Base-by-base conservation (phyloP, 1,140 invertebrate species). In the Mycetomoellerius zeteki region DNA sequence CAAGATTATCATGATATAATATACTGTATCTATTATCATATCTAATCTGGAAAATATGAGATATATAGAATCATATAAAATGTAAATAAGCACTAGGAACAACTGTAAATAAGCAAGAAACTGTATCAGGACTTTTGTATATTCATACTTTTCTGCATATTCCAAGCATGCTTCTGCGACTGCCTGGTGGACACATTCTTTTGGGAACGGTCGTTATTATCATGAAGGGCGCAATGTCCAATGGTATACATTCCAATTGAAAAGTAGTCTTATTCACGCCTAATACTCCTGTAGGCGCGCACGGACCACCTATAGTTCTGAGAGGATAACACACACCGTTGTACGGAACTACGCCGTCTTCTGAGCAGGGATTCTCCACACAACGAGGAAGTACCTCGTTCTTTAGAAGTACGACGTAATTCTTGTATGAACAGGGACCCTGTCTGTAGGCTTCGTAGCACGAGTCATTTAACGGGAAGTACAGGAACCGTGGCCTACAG, bases 401-500 rank as follows among this genome's bases (percentile, higher is more conserved):
- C 30, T 93, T 85, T 2, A 93, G 93, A 3, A 97, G 93, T n/a
- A 97, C 93, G 12, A 97, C 92, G 86, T 97, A 96, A 65, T 97
- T 87, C 0, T 93, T 93, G 0, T 78, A 5, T 7, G 90, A 58
- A 90, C 97, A 97, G 0, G 97, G 97, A 0, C 97, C 97, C 90
- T 96, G 96, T n/a, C 94, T 93, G 88, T 96, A 97, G 0, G 96
- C 96, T 64, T 96, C 95, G 94, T 96, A 96, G 86, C 97, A 97
- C 1, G 92, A 94, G 81, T 97, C 95, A 6, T 95, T 95, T 19
- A 93, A 88, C 16, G 97, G 96, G 89, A 97, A 96, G 90, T 96
- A 97, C 1, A 97, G 65, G 86, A 96, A 96, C 72, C 95, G 96
- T 85, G 96, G 95, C 80, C 94, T 96, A 91, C 97, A 97, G 81